phyloP scores from a whole-genome alignment of 1,140 invertebrate genomes.

The Oreohelix idahoensis region DNA sequence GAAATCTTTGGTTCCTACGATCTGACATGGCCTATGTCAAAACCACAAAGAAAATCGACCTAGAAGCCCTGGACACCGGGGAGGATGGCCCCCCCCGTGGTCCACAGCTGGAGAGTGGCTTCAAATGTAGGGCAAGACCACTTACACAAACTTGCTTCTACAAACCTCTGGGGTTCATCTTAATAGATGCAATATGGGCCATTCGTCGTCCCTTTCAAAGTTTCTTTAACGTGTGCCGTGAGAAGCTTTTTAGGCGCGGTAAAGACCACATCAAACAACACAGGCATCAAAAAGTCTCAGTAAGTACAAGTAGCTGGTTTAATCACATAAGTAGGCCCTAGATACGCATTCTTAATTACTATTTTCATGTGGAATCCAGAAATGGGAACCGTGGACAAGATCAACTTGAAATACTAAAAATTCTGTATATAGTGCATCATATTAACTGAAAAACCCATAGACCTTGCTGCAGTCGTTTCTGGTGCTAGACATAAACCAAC shows the following conservation, averaged over 20 bases:
- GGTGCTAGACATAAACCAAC: too few relatives aligned
- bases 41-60: background rate
- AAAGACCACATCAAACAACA: slow-evolving; percentile 19
- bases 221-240: slow-evolving; percentile 3
- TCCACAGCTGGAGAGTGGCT: slow-evolving; percentile 3
- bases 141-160: slow-evolving; percentile 12
- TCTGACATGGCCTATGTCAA: background rate
- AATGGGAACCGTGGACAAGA: too few relatives aligned
- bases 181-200: slow-evolving; percentile 25
- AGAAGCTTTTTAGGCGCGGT: slow-evolving; percentile 30
- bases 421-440: too few relatives aligned
- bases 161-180: slow-evolving; percentile 15
- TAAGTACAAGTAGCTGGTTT: background rate
- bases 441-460: too few relatives aligned
- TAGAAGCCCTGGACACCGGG: too few relatives aligned
- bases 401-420: too few relatives aligned
- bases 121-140: slow-evolving; percentile 1
- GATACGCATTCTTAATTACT: too few relatives aligned
- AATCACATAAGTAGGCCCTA: background rate
- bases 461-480: too few relatives aligned
- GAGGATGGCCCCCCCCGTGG: too few relatives aligned
- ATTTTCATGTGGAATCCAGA: too few relatives aligned
- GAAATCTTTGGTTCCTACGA: slow-evolving; percentile 18
- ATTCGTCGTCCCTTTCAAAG: background rate
- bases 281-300: slow-evolving; percentile 22